A percentile compares a stretch with the other conserved stretches of the same genome.
Evolutionary conservation across 2,888 invertebrate species (phyloP).

Genomic region (Agapostemon virescens): DNA sequence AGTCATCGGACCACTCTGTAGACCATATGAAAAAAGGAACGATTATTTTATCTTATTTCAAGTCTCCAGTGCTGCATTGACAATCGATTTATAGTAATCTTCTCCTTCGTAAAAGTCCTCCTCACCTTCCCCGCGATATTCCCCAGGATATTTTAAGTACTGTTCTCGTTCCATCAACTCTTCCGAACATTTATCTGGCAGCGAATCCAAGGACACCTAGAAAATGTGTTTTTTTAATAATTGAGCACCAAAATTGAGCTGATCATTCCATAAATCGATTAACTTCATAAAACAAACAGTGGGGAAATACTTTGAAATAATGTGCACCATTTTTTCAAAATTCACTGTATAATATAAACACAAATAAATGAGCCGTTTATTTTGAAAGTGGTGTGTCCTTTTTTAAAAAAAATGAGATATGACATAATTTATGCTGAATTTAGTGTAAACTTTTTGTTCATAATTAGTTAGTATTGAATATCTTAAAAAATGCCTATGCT

Average conservation of each 20-base stretch:
- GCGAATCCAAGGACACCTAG: conserved; percentile 65
- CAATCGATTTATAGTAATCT: conserved; percentile 12
- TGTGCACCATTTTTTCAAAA: too few relatives aligned
- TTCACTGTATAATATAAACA: too few relatives aligned
- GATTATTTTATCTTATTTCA: background rate
- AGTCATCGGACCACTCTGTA: background rate
- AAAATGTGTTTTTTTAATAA: background rate
- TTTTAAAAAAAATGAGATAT: too few relatives aligned
- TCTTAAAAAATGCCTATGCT: too few relatives aligned
- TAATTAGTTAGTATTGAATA: too few relatives aligned
- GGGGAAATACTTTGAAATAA: too few relatives aligned
- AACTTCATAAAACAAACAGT: too few relatives aligned
- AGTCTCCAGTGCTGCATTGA: conserved; percentile 4
- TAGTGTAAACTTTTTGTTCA: too few relatives aligned
- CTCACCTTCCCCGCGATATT: conserved; percentile 57
- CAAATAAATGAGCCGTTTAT: too few relatives aligned
- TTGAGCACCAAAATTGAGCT: background rate
- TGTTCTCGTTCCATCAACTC: conserved; percentile 58
- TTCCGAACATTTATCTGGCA: conserved; percentile 67
- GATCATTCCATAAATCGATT: too few relatives aligned
- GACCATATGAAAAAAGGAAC: background rate
- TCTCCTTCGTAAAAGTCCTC: conserved; percentile 41
- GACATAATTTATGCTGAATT: too few relatives aligned
- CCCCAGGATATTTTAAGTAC: conserved; percentile 59
- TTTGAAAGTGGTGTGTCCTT: too few relatives aligned